Percentiles rank a stretch among this genome's conserved stretches.
phyloP scores from a whole-genome alignment of 2,888 invertebrate genomes.

The Dicycla oo region DNA sequence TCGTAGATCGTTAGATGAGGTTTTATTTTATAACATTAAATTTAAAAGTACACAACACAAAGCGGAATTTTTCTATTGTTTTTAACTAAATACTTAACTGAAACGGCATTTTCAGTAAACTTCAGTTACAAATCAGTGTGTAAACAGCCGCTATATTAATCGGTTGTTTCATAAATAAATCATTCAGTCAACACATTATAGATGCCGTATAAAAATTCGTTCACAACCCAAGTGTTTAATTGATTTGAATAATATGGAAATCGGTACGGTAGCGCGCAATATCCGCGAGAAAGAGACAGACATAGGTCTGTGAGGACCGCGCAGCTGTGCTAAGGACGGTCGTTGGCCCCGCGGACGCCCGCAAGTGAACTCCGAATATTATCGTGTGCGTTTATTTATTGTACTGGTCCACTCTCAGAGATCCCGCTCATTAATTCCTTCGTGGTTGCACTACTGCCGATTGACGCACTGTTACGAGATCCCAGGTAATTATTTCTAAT shows the following conservation, averaged over 20 bases:
- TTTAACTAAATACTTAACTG: background rate
- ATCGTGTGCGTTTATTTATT: slow-evolving; percentile 82
- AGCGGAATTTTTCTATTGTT: background rate
- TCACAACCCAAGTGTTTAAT: slow-evolving; percentile 67
- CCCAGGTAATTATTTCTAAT: slow-evolving; percentile 63
- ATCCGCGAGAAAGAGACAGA: slow-evolving; percentile 82
- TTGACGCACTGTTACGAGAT: slow-evolving; percentile 58
- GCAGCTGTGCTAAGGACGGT: slow-evolving; percentile 89
- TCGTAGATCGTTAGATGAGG: background rate
- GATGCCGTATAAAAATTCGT: slow-evolving; percentile 62
- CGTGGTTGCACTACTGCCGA: slow-evolving; percentile 64
- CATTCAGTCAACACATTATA: slow-evolving; percentile 56
- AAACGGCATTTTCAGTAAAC: slow-evolving; percentile 13
- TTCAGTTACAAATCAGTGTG: slow-evolving; percentile 37
- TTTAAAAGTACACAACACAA: background rate
- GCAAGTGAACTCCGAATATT: slow-evolving; percentile 89
- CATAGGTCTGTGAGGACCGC: slow-evolving; percentile 79
- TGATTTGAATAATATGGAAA: slow-evolving; percentile 73
- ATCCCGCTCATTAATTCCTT: slow-evolving; percentile 69
- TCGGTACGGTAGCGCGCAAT: slow-evolving; percentile 74
- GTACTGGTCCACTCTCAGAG: slow-evolving; percentile 67
- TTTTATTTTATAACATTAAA: background rate
- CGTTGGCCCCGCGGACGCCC: slow-evolving; percentile 88
- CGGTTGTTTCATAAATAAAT: slow-evolving; percentile 61
- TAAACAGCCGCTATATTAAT: slow-evolving; percentile 42